Conservation (phyloP, 2,888 invertebrate genomes). For the Callyntrura guangdongensis region DNA sequence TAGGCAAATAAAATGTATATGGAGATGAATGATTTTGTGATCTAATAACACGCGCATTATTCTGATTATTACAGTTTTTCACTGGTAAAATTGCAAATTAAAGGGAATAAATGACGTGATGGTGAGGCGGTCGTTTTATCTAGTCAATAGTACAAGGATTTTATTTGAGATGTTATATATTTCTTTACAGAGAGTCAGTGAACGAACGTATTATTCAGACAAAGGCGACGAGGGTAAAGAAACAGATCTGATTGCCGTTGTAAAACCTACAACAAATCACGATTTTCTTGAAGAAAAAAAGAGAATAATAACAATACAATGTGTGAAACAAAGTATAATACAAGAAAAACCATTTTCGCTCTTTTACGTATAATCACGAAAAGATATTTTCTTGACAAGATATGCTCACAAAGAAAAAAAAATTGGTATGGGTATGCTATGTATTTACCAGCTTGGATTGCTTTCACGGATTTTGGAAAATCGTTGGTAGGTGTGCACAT, state of each 20-base stretch:
- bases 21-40: constrained; percentile 55
- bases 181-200: constrained; percentile 10
- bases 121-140: constrained; percentile 8
- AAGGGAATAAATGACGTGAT: constrained; percentile 33
- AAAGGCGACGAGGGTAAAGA: constrained; percentile 53
- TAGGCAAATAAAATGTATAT: constrained; percentile 61
- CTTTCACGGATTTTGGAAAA: constrained; percentile 72
- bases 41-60: constrained; percentile 72
- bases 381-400: constrained; percentile 58
- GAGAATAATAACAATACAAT: constrained; percentile 60
- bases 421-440: constrained; percentile 39
- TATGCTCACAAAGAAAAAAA: constrained; percentile 50
- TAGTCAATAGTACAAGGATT: constrained; percentile 1
- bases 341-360: constrained; percentile 23
- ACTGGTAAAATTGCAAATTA: constrained; percentile 53
- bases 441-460: constrained; percentile 44
- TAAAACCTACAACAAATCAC: constrained; percentile 76
- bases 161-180: constrained; percentile 14
- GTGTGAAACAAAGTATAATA: constrained; percentile 72
- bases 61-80: constrained; percentile 71
- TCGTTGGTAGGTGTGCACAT: neutral
- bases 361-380: constrained; percentile 54
- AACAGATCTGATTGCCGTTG: constrained; percentile 79
- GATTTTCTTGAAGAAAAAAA: constrained; percentile 64
- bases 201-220: constrained; percentile 50